A percentile compares a stretch with the other conserved stretches of the same genome.
phyloP scores from a whole-genome alignment of 2,888 invertebrate species.

The Brenthis daphne region DNA sequence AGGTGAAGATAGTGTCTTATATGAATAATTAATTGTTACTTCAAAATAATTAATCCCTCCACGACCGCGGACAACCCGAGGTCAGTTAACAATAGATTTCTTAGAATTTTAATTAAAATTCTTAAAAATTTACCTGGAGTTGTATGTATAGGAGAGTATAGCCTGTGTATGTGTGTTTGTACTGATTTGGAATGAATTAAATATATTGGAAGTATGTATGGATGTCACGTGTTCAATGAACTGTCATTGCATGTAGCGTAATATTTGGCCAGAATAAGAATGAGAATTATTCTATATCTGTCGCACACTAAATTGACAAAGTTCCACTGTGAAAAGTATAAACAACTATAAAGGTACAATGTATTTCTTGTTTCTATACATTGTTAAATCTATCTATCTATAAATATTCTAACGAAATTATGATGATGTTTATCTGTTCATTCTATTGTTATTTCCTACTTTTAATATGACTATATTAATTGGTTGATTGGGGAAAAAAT shows the following conservation, averaged over 20 bases:
- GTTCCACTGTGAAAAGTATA: background rate
- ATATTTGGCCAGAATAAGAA: slow-evolving; percentile 11
- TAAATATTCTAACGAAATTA: background rate
- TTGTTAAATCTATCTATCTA: background rate
- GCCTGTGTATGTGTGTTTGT: slow-evolving; percentile 2
- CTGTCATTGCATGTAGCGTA: slow-evolving; percentile 17
- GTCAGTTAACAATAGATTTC: no score
- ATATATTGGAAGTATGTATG: slow-evolving; percentile 19
- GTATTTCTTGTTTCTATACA: background rate
- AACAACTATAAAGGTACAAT: background rate
- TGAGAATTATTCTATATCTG: slow-evolving; percentile 8
- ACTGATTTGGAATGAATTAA: background rate
- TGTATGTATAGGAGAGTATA: background rate
- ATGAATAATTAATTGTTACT: no score
- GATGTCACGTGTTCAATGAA: slow-evolving; percentile 14
- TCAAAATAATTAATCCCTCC: no score
- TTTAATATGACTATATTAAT: background rate
- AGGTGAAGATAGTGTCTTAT: background rate
- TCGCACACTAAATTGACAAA: background rate
- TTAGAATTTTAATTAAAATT: no score
- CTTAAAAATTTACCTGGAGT: no score
- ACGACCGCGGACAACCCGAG: no score
- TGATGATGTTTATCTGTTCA: slow-evolving; percentile 7
- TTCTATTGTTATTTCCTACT: background rate
- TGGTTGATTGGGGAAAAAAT: background rate